Conservation (phyloP, 2,113 vertebrate species). For the Austrofundulus limnaeus region DNA sequence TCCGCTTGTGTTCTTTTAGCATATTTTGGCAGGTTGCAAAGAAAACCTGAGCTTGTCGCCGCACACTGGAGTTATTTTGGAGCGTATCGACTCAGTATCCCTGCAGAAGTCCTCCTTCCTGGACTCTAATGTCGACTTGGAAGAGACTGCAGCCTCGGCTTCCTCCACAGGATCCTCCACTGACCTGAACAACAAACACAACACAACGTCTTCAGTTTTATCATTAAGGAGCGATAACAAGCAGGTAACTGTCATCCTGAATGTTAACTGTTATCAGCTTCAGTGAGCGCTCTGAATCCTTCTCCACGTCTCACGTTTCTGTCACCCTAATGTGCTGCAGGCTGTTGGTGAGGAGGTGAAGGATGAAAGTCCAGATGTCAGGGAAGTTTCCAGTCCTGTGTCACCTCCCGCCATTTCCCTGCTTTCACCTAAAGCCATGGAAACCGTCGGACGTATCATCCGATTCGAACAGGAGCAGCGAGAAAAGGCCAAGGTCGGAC, state of each 20-base stretch:
- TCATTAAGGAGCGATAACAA: constrained; percentile 18
- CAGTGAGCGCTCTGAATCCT: background rate
- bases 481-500: constrained; percentile 82
- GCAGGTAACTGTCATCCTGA: constrained; percentile 29
- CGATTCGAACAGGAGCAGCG: constrained; percentile 82
- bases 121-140: constrained; percentile 43
- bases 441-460: constrained; percentile 84
- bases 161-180: constrained; percentile 58
- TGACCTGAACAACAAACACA: constrained; percentile 9
- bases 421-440: constrained; percentile 79
- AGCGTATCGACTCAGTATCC: constrained; percentile 46
- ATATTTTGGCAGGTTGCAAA: constrained; percentile 69
- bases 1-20: constrained; percentile 43
- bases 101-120: constrained; percentile 46
- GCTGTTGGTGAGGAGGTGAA: constrained; percentile 4
- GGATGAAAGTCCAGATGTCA: constrained; percentile 33
- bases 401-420: constrained; percentile 47
- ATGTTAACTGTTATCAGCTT: background rate
- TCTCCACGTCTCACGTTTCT: no score
- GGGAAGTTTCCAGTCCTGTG: constrained; percentile 28
- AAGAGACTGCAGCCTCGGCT: constrained; percentile 36
- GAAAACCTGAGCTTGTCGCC: constrained; percentile 66
- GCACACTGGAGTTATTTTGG: constrained; percentile 60
- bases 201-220: background rate
- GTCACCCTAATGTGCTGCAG: constrained; percentile 13